Evolutionary conservation across 2,888 invertebrate genomes (phyloP).

Genomic region (Drosophila demipolita): DNA sequence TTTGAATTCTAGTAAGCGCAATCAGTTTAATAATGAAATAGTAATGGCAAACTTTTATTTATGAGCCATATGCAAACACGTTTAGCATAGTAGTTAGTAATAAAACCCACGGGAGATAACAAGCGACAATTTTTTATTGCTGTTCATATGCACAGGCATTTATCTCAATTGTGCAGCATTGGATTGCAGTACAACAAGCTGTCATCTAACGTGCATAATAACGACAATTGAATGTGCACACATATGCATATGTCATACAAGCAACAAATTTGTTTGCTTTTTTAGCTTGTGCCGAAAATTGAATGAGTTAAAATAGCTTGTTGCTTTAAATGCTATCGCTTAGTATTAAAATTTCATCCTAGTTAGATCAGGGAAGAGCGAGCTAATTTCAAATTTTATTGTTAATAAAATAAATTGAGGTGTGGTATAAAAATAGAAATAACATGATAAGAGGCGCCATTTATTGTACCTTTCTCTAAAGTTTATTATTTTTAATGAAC

Average conservation of each 20-base stretch:
- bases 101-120: conserved; percentile 21
- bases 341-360: background rate
- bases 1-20: conserved; percentile 11
- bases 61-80: conserved; percentile 12
- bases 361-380: background rate
- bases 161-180: conserved; percentile 33
- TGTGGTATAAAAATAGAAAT: background rate
- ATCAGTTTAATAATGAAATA: conserved; percentile 11
- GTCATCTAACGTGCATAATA: conserved; percentile 2
- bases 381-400: background rate
- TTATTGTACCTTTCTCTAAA: conserved; percentile 15
- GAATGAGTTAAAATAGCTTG: background rate
- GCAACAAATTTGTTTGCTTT: background rate
- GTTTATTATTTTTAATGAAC: conserved; percentile 34
- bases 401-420: conserved; percentile 9
- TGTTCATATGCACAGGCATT: conserved; percentile 22
- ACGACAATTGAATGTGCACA: conserved; percentile 21
- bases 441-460: conserved; percentile 1
- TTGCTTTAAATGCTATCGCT: background rate
- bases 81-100: background rate
- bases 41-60: conserved; percentile 6
- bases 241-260: background rate
- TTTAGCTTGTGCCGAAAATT: background rate
- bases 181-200: conserved; percentile 8
- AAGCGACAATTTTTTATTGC: conserved; percentile 4